Evolutionary conservation across 2,113 vertebrate genomes (phyloP).

Genomic region (Osmerus eperlanus): DNA sequence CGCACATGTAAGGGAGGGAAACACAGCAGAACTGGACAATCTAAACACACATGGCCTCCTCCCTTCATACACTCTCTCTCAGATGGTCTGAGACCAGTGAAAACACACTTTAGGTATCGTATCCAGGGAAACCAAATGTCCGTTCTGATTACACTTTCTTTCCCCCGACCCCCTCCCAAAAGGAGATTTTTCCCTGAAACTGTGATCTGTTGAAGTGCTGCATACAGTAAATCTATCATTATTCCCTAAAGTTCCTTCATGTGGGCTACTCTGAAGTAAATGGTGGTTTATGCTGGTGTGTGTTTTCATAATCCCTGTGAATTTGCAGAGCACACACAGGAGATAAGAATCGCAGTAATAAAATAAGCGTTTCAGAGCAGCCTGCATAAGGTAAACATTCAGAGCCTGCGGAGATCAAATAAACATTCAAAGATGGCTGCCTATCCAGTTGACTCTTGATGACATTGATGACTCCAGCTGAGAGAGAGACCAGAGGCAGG

Average conservation of each 20-base stretch:
- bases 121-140: slow-evolving; percentile 37
- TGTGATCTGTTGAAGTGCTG: slow-evolving; percentile 32
- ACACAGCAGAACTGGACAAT: slow-evolving; percentile 45
- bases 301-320: slow-evolving; percentile 40
- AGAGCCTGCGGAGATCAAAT: slow-evolving; percentile 40
- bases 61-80: slow-evolving; percentile 13
- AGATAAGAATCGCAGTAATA: slow-evolving; percentile 50
- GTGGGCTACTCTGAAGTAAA: slow-evolving; percentile 32
- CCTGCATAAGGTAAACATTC: slow-evolving; percentile 42
- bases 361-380: slow-evolving; percentile 36
- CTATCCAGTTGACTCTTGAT: slow-evolving; percentile 20
- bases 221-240: slow-evolving; percentile 37
- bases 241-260: slow-evolving; percentile 24
- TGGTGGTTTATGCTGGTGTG: slow-evolving; percentile 29
- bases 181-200: neutral
- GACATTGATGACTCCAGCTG: too few species aligned
- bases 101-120: slow-evolving; percentile 14
- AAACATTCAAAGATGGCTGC: slow-evolving; percentile 42
- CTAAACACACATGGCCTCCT: neutral
- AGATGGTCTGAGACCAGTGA: slow-evolving; percentile 13
- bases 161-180: slow-evolving; percentile 9
- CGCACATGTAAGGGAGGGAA: slow-evolving; percentile 3
- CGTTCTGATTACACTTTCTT: slow-evolving; percentile 42
- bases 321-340: slow-evolving; percentile 35
- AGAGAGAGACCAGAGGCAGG: slow-evolving; percentile 12